Evolutionary conservation across 2,888 invertebrate species (phyloP).

Genomic region (Sepioteuthis lessoniana): DNA sequence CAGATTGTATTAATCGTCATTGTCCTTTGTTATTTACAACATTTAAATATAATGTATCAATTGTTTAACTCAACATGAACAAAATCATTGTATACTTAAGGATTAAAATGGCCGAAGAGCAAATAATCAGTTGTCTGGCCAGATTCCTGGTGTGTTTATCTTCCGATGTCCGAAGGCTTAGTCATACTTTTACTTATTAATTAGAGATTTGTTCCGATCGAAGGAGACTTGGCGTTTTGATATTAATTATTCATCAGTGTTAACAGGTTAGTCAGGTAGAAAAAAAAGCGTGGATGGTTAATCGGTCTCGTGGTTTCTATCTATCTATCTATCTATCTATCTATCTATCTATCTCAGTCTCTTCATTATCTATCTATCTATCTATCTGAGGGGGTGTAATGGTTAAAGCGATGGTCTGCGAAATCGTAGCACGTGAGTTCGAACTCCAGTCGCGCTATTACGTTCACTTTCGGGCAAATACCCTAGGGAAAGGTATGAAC

Average conservation of each 20-base stretch:
- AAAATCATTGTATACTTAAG: not conserved
- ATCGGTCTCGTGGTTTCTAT: not conserved
- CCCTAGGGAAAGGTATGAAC: no score
- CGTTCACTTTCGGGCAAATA: no score
- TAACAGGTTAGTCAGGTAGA: not conserved
- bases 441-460: no score
- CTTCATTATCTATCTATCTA: no score
- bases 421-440: no score
- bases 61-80: not conserved
- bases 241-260: not conserved
- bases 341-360: no score
- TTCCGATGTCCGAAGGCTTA: not conserved
- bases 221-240: not conserved
- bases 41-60: not conserved
- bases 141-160: not conserved
- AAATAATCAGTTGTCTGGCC: not conserved
- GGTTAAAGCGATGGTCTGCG: no score
- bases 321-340: not conserved
- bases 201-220: not conserved
- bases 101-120: not conserved
- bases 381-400: no score
- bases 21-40: not conserved
- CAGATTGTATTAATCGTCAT: not conserved
- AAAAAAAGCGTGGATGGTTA: not conserved
- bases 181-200: not conserved